These are phyloP conservation scores for Miichthys miiuy DNA, from an alignment of 2,797 vertebrate genomes.

Conservation along the genomic window DNA sequence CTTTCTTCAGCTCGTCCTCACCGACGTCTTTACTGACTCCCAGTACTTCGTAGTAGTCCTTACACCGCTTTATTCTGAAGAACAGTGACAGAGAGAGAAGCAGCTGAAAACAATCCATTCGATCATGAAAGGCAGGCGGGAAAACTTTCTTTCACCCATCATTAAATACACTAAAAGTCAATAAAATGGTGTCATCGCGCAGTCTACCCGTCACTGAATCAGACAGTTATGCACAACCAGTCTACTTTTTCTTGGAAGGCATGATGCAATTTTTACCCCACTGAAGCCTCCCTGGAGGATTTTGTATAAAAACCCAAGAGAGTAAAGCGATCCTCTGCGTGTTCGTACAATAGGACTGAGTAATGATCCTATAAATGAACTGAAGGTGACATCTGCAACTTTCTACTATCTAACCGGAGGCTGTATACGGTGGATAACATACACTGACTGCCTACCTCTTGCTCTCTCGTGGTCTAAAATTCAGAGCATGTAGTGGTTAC, in stretches of 20 bases:
- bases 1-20: slow-evolving; percentile 97
- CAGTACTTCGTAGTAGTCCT: slow-evolving; percentile 97
- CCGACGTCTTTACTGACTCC: slow-evolving; percentile 92
- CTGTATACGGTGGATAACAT: neutral
- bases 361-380: slow-evolving; percentile 20
- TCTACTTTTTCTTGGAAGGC: slow-evolving; percentile 6
- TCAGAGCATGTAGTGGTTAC: slow-evolving; percentile 24
- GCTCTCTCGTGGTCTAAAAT: slow-evolving; percentile 28
- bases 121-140: neutral
- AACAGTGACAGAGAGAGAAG: slow-evolving; percentile 32
- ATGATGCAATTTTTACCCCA: slow-evolving; percentile 49
- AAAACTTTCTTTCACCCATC: no score
- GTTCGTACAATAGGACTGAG: slow-evolving; percentile 16
- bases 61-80: slow-evolving; percentile 96
- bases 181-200: neutral
- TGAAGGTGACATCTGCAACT: neutral
- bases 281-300: slow-evolving; percentile 12
- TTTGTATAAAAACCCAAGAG: slow-evolving; percentile 26
- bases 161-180: neutral
- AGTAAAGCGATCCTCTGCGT: slow-evolving; percentile 1
- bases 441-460: neutral
- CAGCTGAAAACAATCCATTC: neutral
- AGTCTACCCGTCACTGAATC: neutral
- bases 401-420: neutral
- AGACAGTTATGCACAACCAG: no score